Percentiles rank a stretch among this genome's conserved stretches.
Conservation (phyloP, 1,140 invertebrate species). For the Drosophila azteca region DNA sequence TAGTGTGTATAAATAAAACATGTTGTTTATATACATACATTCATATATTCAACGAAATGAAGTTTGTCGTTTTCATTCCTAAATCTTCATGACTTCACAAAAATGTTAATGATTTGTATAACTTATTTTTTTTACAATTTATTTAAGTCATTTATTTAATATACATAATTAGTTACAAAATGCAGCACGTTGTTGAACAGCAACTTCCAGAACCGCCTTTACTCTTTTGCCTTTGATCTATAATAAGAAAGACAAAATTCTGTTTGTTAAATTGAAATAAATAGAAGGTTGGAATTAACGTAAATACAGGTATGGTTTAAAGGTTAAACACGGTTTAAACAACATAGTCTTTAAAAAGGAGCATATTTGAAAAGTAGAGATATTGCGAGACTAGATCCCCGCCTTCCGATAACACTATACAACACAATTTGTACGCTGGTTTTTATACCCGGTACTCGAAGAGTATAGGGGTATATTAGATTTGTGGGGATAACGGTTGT, state of each 20-base stretch:
- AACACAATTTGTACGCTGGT: no score
- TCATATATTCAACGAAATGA: slow-evolving; percentile 6
- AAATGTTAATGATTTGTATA: slow-evolving; percentile 5
- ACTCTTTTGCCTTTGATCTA: slow-evolving; percentile 97
- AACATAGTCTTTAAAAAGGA: no score
- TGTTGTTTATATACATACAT: slow-evolving; percentile 48
- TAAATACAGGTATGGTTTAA: no score
- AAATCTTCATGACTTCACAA: not conserved
- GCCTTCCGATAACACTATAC: no score
- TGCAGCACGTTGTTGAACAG: slow-evolving; percentile 95
- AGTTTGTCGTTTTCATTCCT: no score
- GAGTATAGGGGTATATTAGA: no score
- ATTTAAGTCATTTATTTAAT: slow-evolving; percentile 37
- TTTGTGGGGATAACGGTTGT: no score
- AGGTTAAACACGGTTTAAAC: no score
- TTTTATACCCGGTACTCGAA: no score
- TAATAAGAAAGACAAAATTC: not conserved
- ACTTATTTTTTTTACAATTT: slow-evolving; percentile 29
- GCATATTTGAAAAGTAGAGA: no score
- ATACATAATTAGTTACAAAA: slow-evolving; percentile 88
- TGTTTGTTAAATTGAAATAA: not conserved
- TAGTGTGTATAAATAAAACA: slow-evolving; percentile 47
- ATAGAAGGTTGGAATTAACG: not conserved
- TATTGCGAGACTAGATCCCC: no score
- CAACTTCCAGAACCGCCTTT: slow-evolving; percentile 96